Evolutionary conservation across 1,140 invertebrate species (phyloP).

Genomic region (Bombus fervidus): DNA sequence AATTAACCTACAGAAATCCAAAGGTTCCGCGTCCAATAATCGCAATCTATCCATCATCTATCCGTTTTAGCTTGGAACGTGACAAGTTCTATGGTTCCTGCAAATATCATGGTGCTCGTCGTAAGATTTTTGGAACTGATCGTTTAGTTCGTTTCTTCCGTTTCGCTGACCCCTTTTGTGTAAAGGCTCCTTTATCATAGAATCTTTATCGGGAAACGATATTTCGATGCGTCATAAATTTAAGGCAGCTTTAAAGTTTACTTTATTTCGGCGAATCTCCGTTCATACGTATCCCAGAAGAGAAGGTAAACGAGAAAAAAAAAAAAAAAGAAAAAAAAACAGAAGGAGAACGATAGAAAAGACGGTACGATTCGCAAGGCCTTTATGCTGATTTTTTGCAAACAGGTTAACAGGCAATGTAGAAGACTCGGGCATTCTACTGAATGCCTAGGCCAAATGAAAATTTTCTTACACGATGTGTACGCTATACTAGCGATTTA

Average conservation of each 20-base stretch:
- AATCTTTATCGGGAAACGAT: not conserved
- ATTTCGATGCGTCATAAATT: slow-evolving; percentile 22
- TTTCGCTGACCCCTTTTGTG: not conserved
- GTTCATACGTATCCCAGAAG: not conserved
- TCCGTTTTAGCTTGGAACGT: slow-evolving; percentile 48
- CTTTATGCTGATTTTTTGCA: slow-evolving; percentile 55
- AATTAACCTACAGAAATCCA: slow-evolving; percentile 13
- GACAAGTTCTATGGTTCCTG: slow-evolving; percentile 47
- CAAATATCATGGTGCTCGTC: slow-evolving; percentile 53
- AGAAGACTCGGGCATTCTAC: slow-evolving; percentile 64
- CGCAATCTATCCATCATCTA: slow-evolving; percentile 27
- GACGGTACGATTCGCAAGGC: slow-evolving; percentile 48
- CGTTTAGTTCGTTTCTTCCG: slow-evolving; percentile 31
- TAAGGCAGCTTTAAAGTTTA: slow-evolving; percentile 34
- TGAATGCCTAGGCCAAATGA: slow-evolving; percentile 58
- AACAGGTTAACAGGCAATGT: slow-evolving; percentile 66
- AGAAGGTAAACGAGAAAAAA: not conserved
- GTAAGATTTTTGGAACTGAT: slow-evolving; percentile 52
- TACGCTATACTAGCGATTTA: slow-evolving; percentile 49
- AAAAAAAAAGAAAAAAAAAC: not conserved
- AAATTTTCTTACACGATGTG: slow-evolving; percentile 36
- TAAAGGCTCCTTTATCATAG: not conserved
- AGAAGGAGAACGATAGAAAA: slow-evolving; percentile 11
- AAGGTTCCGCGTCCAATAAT: slow-evolving; percentile 28
- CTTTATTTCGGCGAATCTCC: slow-evolving; percentile 27